Percentiles rank a stretch among this genome's conserved stretches.
phyloP scores from a whole-genome alignment of 2,113 vertebrate species.

The Pachyramphus minor region DNA sequence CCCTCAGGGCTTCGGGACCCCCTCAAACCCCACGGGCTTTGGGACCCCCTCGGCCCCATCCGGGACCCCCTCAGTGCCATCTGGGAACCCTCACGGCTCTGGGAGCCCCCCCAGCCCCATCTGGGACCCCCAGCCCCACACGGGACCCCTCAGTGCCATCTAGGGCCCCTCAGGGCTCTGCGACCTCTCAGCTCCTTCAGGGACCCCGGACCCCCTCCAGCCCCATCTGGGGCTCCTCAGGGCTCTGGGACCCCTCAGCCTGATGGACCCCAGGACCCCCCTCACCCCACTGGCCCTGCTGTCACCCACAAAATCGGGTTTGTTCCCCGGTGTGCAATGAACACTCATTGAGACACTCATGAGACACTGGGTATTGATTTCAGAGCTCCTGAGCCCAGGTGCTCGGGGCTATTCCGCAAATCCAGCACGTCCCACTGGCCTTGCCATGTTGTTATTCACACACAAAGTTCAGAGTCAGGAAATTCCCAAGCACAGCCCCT shows the following conservation, averaged over 20 bases:
- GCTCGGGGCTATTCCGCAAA: background rate
- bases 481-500: background rate
- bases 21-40: too few relatives aligned
- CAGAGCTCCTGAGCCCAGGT: background rate
- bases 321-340: accelerated
- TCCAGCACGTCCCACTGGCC: background rate
- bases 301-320: background rate
- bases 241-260: too few relatives aligned
- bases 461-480: background rate
- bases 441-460: background rate
- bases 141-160: too few relatives aligned
- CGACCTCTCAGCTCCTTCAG: background rate
- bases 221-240: background rate
- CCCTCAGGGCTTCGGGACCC: too few relatives aligned
- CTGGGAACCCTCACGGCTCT: too few relatives aligned
- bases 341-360: too few relatives aligned
- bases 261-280: too few relatives aligned
- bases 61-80: too few relatives aligned
- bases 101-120: too few relatives aligned
- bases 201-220: background rate
- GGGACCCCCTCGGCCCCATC: too few relatives aligned
- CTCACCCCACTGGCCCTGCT: too few relatives aligned
- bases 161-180: background rate
- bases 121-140: background rate
- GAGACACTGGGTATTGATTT: accelerated